Evolutionary conservation across 2,888 invertebrate species (phyloP), one percentile per base, ranked within the genome.

Genomic region (Chrysolina oricalcia): DNA sequence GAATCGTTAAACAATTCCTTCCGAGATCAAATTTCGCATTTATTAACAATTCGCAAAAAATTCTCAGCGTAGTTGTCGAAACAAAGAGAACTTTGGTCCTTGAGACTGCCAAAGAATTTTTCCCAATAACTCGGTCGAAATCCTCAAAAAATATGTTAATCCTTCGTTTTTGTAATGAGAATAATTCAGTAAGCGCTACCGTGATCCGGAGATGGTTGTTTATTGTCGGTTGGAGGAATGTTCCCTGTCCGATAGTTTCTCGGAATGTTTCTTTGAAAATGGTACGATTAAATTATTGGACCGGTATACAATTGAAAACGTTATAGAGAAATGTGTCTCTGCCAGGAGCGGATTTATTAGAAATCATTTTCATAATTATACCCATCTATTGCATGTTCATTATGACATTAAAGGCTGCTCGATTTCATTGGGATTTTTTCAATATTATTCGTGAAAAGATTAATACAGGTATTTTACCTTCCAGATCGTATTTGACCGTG

Each of bases 131-230:
- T 83, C 78, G 66, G 80, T 79, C 81, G 81, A 82, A 81, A 81
- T 79, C 74, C 73, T 75, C 74, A 81, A 82, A 83, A 84, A 83
- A 83, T 85, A 85, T 85, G 85, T 81, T 85, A 85, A 85, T 84
- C 78, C 75, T 66, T 70, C 69, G 74, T 78, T 82, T 81, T 82
- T 81, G 81, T 80, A 78, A 80, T 79, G 74, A 75, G 82, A 83
- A 84, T 84, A 79, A 83, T 83, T 82, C 84, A 83, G 81, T 75
- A 79, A 78, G 76, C 81, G 78, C 80, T 80, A 75, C 78, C 75
- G 75, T 73, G 76, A 79, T 80, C 75, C 73, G 43, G 62, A 63
- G 69, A 70, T 67, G 46, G 73, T 79, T 77, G 75, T 78, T 77
- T 80, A 78, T 78, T 74, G 68, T 78, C 46, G 69, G 73, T 63